phyloP scores from a whole-genome alignment of 2,113 vertebrate species.

The Martes martes region DNA sequence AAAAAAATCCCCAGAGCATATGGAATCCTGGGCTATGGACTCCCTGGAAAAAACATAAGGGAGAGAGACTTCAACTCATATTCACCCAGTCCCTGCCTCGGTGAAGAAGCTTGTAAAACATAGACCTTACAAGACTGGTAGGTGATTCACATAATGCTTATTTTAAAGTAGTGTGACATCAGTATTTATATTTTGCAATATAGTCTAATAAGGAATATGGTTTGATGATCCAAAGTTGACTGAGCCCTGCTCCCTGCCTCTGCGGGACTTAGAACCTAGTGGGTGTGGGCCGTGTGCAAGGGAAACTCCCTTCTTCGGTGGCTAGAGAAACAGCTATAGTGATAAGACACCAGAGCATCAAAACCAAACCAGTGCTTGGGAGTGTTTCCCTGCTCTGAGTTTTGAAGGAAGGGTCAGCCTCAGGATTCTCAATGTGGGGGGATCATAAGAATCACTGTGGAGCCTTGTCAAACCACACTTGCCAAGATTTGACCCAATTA shows the following conservation, averaged over 20 bases:
- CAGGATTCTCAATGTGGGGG: no score
- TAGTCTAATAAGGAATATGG: background rate
- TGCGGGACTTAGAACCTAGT: rapidly evolving
- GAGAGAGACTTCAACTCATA: background rate
- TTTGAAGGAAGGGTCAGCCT: background rate
- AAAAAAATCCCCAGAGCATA: background rate
- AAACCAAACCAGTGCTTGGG: rapidly evolving
- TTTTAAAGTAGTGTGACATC: background rate
- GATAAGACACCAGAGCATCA: background rate
- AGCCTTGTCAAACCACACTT: background rate
- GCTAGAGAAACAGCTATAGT: background rate
- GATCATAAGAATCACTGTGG: rapidly evolving
- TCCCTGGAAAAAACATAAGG: background rate
- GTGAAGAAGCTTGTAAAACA: background rate
- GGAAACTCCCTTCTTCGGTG: background rate
- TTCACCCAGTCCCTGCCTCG: background rate
- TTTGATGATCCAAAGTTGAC: background rate
- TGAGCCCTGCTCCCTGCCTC: background rate
- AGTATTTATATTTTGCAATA: background rate
- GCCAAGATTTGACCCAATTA: background rate
- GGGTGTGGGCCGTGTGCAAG: rapidly evolving
- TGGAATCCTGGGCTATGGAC: background rate
- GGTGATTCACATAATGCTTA: background rate
- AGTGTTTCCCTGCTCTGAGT: background rate
- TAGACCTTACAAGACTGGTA: background rate